Evolutionary conservation across 2,797 vertebrate genomes (phyloP).

Genomic region (Pantherophis alleghaniensis): DNA sequence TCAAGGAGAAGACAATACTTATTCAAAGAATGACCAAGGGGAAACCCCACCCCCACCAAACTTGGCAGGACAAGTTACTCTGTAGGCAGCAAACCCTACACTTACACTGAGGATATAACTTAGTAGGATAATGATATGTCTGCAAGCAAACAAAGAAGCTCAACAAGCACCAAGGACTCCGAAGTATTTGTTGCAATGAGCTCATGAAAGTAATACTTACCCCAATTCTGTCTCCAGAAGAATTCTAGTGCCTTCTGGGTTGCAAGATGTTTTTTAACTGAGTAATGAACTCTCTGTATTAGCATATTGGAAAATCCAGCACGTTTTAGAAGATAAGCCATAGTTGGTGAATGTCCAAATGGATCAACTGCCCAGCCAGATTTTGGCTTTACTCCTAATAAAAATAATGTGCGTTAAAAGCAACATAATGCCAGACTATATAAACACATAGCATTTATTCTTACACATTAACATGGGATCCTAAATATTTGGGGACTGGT

Average conservation of each 20-base stretch:
- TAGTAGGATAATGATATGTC: not conserved
- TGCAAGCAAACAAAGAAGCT: not conserved
- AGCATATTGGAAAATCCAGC: conserved; percentile 86
- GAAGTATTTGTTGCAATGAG: not conserved
- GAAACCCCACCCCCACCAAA: not conserved
- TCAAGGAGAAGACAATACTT: not conserved
- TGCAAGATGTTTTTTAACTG: conserved; percentile 88
- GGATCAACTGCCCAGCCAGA: conserved; percentile 89
- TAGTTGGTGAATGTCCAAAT: conserved; percentile 89
- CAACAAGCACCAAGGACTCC: not conserved
- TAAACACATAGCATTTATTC: not conserved
- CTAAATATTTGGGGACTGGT: not conserved
- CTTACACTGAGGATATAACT: not conserved
- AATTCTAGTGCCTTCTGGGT: conserved; percentile 83
- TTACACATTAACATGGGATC: not conserved
- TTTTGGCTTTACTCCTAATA: conserved; percentile 83
- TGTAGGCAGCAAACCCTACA: not conserved
- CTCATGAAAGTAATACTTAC: conserved; percentile 67
- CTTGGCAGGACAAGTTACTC: not conserved
- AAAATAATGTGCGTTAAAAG: conserved; percentile 14
- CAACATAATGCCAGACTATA: not conserved
- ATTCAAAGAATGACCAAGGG: not conserved
- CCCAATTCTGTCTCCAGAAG: conserved; percentile 93
- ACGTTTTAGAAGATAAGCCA: conserved; percentile 87
- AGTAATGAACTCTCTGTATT: conserved; percentile 89